These are phyloP conservation scores for Xiphias gladius DNA, from an alignment of 2,113 vertebrate genomes.

Conservation along the genomic window DNA sequence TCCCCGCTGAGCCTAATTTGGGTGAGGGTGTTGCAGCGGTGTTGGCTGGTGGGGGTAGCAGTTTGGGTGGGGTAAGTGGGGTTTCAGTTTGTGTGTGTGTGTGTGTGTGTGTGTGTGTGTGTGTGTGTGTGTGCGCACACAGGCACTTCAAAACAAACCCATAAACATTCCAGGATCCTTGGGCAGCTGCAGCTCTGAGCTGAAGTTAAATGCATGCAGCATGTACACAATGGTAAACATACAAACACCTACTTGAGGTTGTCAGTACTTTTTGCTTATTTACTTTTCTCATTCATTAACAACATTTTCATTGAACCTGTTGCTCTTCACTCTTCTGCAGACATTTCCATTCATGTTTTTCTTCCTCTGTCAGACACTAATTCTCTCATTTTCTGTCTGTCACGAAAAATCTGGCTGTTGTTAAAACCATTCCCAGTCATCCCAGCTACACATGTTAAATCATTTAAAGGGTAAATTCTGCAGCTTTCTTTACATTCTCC, in stretches of 20 bases:
- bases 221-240: conserved; percentile 13
- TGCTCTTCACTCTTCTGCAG: conserved; percentile 1
- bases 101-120: conserved; percentile 40
- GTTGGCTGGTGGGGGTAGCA: conserved; percentile 34
- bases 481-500: conserved; percentile 66
- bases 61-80: conserved; percentile 33
- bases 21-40: neutral
- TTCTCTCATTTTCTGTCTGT: conserved; percentile 27
- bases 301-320: neutral
- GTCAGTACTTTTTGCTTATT: conserved; percentile 7
- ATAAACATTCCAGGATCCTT: conserved; percentile 80
- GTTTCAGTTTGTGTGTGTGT: conserved; percentile 4
- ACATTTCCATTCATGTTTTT: conserved; percentile 22
- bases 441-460: conserved; percentile 65
- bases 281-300: neutral
- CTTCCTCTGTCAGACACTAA: neutral
- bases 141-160: conserved; percentile 82
- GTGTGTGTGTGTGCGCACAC: conserved; percentile 32
- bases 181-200: conserved; percentile 64
- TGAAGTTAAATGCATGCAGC: conserved; percentile 55
- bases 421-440: conserved; percentile 42
- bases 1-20: conserved; percentile 76
- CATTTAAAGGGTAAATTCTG: conserved; percentile 58
- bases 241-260: conserved; percentile 29
- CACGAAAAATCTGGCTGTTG: conserved; percentile 43